phyloP scores from a whole-genome alignment of 1,140 invertebrate genomes.

The Ctenoplectra terminalis region DNA sequence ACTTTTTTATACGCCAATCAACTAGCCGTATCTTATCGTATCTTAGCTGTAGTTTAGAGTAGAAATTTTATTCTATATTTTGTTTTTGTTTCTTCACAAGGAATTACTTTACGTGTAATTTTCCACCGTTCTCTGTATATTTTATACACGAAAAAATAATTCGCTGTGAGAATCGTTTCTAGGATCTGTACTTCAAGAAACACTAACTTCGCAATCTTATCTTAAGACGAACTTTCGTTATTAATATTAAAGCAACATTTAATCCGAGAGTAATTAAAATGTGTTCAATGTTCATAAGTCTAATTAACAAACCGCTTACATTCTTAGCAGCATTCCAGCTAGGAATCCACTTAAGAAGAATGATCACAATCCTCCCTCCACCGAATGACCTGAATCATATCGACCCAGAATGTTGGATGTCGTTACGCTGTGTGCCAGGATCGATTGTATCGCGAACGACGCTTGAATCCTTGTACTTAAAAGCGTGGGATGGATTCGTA shows the following conservation, averaged over 20 bases:
- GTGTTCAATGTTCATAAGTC: not conserved
- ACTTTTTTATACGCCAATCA: no score
- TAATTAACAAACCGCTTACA: conserved; percentile 10
- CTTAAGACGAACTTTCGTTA: not conserved
- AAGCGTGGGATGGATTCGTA: not conserved
- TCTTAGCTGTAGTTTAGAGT: no score
- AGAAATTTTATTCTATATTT: no score
- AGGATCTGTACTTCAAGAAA: no score
- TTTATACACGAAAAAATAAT: no score
- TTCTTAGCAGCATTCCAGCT: conserved; percentile 14
- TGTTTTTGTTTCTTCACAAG: no score
- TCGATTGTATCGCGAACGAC: conserved; percentile 18
- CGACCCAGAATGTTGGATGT: conserved; percentile 42
- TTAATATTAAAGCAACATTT: not conserved
- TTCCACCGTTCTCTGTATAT: no score
- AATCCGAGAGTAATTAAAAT: not conserved
- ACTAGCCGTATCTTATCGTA: no score
- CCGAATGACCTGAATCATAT: conserved; percentile 15
- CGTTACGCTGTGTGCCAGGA: not conserved
- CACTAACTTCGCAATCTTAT: no score
- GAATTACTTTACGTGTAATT: no score
- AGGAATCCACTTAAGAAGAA: not conserved
- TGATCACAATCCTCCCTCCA: conserved; percentile 1
- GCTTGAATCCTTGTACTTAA: not conserved
- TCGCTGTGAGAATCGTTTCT: not conserved